Evolutionary conservation across 2,888 invertebrate genomes (phyloP), one percentile per base, ranked within the genome.

Genomic region (Acholoe squamosa): DNA sequence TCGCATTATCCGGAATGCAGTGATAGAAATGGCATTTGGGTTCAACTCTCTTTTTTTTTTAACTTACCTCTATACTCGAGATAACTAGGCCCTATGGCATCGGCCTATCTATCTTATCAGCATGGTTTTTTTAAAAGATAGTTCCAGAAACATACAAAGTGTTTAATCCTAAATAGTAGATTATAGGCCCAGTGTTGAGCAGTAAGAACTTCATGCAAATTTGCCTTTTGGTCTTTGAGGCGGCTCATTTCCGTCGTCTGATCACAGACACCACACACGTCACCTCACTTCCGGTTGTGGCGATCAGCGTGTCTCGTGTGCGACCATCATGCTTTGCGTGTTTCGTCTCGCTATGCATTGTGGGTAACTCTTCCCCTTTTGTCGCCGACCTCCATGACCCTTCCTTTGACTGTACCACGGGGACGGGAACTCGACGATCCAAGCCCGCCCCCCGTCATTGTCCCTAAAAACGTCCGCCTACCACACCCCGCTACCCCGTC

Each of bases 321-420:
- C 80, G 80, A 80, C 80, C 80, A 80, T 80, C 80, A 80, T 43
- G 80, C 80, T 25, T 80, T 80, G 80, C 80, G 43, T 80, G 80
- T 34, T 34, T 14, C 34, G 34, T 3, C n/a, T 33, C 34, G 80
- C 80, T 80, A 3, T 43, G 80, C 80, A 80, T 34, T 80, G 80
- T 80, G 80, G 80, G 80, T 80, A 80, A 80, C 33, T 80, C 80
- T 80, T 80, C 80, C 80, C 80, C 80, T 80, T 80, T 80, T 80
- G 80, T 80, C 80, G 80, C 34, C 43, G 80, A 80, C 80, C 80
- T 25, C 80, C 43, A 14, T n/a, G 80, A 80, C 80, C 80, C 25
- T 10, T 22, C 34, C 43, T 25, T 80, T 80, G 14, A 19, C 19
- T 25, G 25, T 22, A 3, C 76, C 28, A 3, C 76, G 31, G 28